Percentiles rank a stretch among this genome's conserved stretches.
Conservation (phyloP, 2,888 invertebrate genomes). For the Archips crataeganus region DNA sequence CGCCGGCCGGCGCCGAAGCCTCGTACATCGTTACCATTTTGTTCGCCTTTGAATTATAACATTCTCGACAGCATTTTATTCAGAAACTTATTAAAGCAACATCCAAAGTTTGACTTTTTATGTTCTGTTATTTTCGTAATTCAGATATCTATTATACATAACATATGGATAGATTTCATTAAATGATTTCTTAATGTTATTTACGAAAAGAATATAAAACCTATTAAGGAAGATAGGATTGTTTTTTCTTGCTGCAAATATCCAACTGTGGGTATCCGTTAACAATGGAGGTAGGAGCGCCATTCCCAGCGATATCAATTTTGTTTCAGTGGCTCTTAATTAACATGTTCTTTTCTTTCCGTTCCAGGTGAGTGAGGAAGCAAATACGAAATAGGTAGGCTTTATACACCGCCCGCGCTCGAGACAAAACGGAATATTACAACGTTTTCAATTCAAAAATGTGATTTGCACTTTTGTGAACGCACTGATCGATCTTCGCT, state of each 20-base stretch:
- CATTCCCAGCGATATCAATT: conserved; percentile 80
- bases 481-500: conserved; percentile 78
- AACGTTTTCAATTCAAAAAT: conserved; percentile 82
- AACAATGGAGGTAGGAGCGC: conserved; percentile 74
- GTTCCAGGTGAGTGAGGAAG: conserved; percentile 83
- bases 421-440: conserved; percentile 82
- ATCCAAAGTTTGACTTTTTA: background rate
- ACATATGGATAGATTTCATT: background rate
- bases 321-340: conserved; percentile 83
- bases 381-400: conserved; percentile 76
- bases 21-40: conserved; percentile 56
- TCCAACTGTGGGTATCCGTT: conserved; percentile 70
- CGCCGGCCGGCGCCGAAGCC: conserved; percentile 27
- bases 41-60: conserved; percentile 43
- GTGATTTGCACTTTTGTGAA: conserved; percentile 82
- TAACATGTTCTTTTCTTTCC: conserved; percentile 85
- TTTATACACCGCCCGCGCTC: conserved; percentile 66
- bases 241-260: conserved; percentile 44
- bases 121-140: background rate
- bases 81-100: background rate
- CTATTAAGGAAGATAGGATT: background rate
- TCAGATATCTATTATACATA: background rate
- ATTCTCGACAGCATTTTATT: background rate
- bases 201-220: background rate
- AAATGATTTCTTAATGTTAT: background rate